phyloP scores from a whole-genome alignment of 2,113 vertebrate genomes.

The Glareola pratincola region DNA sequence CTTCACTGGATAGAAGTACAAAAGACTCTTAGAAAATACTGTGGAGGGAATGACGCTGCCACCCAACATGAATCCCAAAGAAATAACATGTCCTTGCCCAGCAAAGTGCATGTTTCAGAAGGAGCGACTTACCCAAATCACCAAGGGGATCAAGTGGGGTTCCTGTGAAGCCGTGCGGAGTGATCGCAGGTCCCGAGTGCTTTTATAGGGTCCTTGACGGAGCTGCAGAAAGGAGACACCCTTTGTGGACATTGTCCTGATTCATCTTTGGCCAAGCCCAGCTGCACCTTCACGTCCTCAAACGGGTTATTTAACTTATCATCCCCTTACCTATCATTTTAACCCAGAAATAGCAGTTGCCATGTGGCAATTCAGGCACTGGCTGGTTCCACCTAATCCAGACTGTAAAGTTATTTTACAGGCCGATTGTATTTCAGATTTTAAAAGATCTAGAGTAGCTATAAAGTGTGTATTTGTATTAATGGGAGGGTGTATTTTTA shows the following conservation, averaged over 20 bases:
- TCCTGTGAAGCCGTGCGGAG: constrained; percentile 64
- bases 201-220: constrained; percentile 66
- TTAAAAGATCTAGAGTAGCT: neutral
- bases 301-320: constrained; percentile 62
- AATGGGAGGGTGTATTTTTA: neutral
- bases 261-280: constrained; percentile 63
- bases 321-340: constrained; percentile 55
- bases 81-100: neutral
- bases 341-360: constrained; percentile 59
- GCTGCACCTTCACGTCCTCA: constrained; percentile 51
- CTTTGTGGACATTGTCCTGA: constrained; percentile 57
- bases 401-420: neutral
- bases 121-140: constrained; percentile 63
- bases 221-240: constrained; percentile 27
- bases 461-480: neutral
- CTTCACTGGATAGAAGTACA: fast-evolving
- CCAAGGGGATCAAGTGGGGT: constrained; percentile 31
- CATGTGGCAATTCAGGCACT: neutral
- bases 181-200: neutral
- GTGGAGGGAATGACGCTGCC: fast-evolving
- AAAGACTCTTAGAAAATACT: neutral
- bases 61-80: neutral
- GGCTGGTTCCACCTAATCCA: constrained; percentile 12
- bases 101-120: neutral
- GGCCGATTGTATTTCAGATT: neutral